Base-by-base conservation (phyloP, 1,140 invertebrate genomes). In the Tetramorium parvispinum region DNA sequence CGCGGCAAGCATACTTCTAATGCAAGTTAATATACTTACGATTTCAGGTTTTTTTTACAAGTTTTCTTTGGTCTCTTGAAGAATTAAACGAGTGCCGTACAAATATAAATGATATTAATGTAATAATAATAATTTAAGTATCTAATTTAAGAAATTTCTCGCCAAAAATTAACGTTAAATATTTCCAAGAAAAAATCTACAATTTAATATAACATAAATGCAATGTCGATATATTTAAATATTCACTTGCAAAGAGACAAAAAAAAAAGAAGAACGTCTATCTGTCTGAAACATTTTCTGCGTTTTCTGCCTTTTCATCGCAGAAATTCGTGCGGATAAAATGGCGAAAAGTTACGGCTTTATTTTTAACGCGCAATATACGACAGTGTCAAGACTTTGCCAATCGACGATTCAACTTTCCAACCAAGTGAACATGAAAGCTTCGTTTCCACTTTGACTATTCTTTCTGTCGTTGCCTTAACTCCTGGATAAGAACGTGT, bases 321-420 rank as follows among this genome's bases (percentile, higher is more conserved):
- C 11, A 49, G 10, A 59, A 53, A 75, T 85, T 85, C 49, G 63
- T 78, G 24, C 40, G 11, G 51, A 82, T 87, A 82, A 87, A 32
- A 53, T 27, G 49, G 21, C 49, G 43, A 65, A 73, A 76, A 85
- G 65, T 87, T 75, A 73, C 68, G 65, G 73, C 43, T 85, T 87
- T 76, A 88, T 88, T 87, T 88, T 85, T 85, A 70, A 85, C 75
- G 46, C 66, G 13, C 21, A 24, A 86, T 57, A 53, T 65, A 70
- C 13, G 55, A 21, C n/a, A 66, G 66, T 21, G 40, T 11, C 32
- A 13, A 57, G 51, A 66, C 65, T 85, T 87, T 57, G 46, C 76
- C 81, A 82, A 86, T 88, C 83, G 87, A 87, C 81, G 75, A 85
- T 75, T 85, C 87, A 46, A 85, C 73, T 85, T 88, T 79, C 59